phyloP scores from a whole-genome alignment of 2,888 invertebrate genomes.

The Tyria jacobaeae region DNA sequence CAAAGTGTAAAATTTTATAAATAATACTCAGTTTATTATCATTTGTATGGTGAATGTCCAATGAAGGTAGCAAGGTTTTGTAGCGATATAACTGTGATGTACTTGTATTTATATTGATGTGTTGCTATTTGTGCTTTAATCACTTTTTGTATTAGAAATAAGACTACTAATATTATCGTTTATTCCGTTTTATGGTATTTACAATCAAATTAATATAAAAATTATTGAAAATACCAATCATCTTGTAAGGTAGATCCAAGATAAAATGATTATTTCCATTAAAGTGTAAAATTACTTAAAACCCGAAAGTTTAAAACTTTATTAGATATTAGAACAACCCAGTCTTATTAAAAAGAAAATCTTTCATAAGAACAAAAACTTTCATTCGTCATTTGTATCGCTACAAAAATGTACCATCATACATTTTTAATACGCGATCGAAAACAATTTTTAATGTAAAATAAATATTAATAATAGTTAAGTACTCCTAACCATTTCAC shows the following conservation, averaged over 20 bases:
- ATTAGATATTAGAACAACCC: not conserved
- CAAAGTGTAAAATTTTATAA: constrained; percentile 59
- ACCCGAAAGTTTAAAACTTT: not conserved
- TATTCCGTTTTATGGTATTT: too few species aligned
- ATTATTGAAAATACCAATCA: too few species aligned
- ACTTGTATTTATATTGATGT: not conserved
- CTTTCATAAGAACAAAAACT: not conserved
- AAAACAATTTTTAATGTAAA: constrained; percentile 21
- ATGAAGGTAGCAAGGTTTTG: constrained; percentile 1
- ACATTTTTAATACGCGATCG: constrained; percentile 7
- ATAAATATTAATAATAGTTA: constrained; percentile 10
- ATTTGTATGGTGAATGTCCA: constrained; percentile 31
- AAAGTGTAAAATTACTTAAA: not conserved
- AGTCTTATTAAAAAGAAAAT: too few species aligned
- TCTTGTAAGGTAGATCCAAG: too few species aligned
- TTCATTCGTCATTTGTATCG: constrained; percentile 2
- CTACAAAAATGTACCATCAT: constrained; percentile 11
- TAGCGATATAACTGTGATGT: constrained; percentile 18
- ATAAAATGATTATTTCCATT: too few species aligned
- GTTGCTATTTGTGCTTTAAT: not conserved
- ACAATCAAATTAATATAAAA: too few species aligned
- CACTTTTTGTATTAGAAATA: too few species aligned
- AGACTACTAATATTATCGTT: too few species aligned
- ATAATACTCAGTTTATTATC: constrained; percentile 59
- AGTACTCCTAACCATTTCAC: constrained; percentile 45